Evolutionary conservation across 2,888 invertebrate species (phyloP).

Genomic region (Dryomyza anilis): DNA sequence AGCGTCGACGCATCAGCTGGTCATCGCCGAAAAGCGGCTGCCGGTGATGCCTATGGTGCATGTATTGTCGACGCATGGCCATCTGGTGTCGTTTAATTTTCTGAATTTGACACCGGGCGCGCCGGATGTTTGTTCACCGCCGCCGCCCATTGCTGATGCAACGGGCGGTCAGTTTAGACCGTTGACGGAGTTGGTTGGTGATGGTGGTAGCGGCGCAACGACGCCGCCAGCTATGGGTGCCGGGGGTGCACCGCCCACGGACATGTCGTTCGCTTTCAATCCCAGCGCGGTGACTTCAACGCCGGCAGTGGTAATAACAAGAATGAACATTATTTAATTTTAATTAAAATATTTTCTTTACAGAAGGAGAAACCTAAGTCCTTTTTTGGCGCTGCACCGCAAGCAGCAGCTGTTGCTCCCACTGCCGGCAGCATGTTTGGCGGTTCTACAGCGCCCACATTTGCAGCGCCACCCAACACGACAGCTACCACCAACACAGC

Average conservation of each 20-base stretch:
- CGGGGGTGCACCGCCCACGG: conserved; percentile 17
- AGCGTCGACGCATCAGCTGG: conserved; percentile 69
- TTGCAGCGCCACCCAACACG: conserved; percentile 10
- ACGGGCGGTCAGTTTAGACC: conserved; percentile 53
- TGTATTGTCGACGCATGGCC: conserved; percentile 77
- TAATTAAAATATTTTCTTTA: too few relatives aligned
- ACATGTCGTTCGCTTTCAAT: conserved; percentile 46
- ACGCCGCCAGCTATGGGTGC: not conserved
- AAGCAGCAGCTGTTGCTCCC: conserved; percentile 15
- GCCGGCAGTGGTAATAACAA: conserved; percentile 43
- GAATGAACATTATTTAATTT: conserved; percentile 7
- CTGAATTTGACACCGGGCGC: conserved; percentile 70
- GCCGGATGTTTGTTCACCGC: conserved; percentile 68
- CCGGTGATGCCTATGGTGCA: conserved; percentile 80
- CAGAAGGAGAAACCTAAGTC: conserved; percentile 45
- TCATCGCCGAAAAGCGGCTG: conserved; percentile 69
- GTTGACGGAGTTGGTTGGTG: conserved; percentile 36
- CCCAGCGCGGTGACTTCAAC: conserved; percentile 52
- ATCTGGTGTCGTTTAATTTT: conserved; percentile 77
- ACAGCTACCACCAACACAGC: conserved; percentile 19
- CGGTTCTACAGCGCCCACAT: conserved; percentile 28
- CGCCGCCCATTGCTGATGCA: conserved; percentile 62
- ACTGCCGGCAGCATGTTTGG: conserved; percentile 25
- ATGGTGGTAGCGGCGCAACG: not conserved
- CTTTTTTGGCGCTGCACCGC: conserved; percentile 30